Evolutionary conservation across 2,113 vertebrate genomes (phyloP).

Genomic region (Bufo bufo): DNA sequence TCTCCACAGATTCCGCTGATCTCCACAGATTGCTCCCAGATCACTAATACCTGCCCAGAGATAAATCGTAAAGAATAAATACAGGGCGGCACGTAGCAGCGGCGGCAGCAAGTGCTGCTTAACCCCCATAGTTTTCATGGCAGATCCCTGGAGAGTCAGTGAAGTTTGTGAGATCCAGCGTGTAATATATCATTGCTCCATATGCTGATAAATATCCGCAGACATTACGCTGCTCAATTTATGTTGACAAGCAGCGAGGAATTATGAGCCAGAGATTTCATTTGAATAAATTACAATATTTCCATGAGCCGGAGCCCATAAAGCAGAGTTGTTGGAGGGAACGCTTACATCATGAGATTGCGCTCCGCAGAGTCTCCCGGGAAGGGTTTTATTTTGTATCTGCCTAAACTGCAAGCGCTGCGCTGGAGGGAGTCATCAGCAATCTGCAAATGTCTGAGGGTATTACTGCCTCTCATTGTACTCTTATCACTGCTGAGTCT

Average conservation of each 20-base stretch:
- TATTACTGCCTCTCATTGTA: background rate
- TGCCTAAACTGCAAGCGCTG: background rate
- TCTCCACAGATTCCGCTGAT: too few species aligned
- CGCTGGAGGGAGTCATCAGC: background rate
- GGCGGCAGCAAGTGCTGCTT: background rate
- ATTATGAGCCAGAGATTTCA: conserved; percentile 21
- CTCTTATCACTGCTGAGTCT: background rate
- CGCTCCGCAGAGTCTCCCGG: background rate
- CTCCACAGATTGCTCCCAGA: background rate
- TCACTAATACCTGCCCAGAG: background rate
- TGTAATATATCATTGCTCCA: conserved; percentile 47
- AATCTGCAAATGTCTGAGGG: background rate
- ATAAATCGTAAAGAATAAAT: background rate
- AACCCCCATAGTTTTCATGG: background rate
- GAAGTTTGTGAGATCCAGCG: conserved; percentile 9
- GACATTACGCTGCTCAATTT: conserved; percentile 19
- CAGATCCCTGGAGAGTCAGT: background rate
- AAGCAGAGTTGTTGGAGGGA: background rate
- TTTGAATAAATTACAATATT: conserved; percentile 53
- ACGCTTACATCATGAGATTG: background rate
- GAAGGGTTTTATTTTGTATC: background rate
- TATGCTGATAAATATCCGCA: conserved; percentile 39
- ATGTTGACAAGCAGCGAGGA: conserved; percentile 36
- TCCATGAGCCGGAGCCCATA: conserved; percentile 27
- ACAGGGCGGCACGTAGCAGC: background rate